Conservation (phyloP, 2,797 vertebrate species). For the Falco naumanni region DNA sequence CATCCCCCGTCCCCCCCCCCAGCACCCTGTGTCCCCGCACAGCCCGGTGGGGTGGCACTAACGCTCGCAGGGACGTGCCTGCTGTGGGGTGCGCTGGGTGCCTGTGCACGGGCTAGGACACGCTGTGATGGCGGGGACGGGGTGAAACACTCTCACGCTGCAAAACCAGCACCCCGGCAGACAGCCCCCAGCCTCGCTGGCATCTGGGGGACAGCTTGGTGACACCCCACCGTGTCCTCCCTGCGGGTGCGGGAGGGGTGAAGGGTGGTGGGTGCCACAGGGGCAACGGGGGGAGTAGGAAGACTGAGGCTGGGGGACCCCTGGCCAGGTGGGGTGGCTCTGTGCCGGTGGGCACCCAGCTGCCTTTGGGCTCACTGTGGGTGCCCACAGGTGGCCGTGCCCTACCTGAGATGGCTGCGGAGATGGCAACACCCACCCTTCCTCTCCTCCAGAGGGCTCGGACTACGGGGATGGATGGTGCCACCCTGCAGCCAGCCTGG, state of each 20-base stretch:
- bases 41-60: not conserved
- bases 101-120: not conserved
- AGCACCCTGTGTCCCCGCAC: not conserved
- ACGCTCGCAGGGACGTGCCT: not conserved
- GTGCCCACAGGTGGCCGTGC: not conserved
- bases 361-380: not conserved
- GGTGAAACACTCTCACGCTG: not conserved
- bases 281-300: not conserved
- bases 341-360: not conserved
- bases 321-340: not conserved
- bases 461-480: not conserved
- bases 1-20: not conserved
- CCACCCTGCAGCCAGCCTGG: not conserved
- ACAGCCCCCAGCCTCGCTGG: not conserved
- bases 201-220: not conserved
- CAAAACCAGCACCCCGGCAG: not conserved
- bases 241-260: fast-evolving
- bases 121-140: not conserved
- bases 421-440: not conserved
- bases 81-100: not conserved
- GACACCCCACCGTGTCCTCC: not conserved
- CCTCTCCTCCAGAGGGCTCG: not conserved
- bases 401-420: not conserved
- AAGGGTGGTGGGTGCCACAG: not conserved
- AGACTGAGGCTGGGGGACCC: conserved; percentile 22